Evolutionary conservation across 2,113 vertebrate genomes (phyloP).

Genomic region (Astur gentilis): DNA sequence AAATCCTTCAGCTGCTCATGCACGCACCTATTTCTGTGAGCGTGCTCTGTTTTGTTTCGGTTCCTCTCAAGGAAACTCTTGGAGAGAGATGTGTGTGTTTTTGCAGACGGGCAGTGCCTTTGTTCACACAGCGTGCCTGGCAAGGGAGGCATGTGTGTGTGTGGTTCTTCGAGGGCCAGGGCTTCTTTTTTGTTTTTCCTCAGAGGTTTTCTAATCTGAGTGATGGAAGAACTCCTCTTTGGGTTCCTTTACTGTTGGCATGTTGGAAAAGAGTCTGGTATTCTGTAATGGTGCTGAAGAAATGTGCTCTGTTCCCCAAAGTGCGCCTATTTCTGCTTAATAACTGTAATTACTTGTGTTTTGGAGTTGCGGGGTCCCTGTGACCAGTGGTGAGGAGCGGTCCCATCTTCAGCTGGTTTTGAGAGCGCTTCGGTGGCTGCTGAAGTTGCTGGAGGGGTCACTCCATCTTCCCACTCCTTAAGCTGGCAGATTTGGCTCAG

Average conservation of each 20-base stretch:
- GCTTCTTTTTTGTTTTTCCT: not conserved
- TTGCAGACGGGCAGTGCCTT: not conserved
- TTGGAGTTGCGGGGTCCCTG: not conserved
- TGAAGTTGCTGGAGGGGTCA: not conserved
- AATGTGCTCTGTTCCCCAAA: not conserved
- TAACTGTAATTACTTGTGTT: not conserved
- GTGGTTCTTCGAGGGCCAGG: not conserved
- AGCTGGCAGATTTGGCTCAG: not conserved
- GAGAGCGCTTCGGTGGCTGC: fast-evolving
- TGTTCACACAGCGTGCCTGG: not conserved
- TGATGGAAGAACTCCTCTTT: slow-evolving; percentile 23
- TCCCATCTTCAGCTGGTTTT: not conserved
- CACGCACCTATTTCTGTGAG: fast-evolving
- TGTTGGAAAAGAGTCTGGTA: not conserved
- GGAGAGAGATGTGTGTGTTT: not conserved
- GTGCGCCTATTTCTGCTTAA: not conserved
- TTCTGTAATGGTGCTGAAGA: not conserved
- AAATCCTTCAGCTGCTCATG: not conserved
- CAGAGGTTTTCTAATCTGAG: slow-evolving; percentile 15
- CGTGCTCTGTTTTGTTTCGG: not conserved
- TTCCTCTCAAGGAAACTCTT: not conserved
- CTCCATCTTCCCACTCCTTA: not conserved
- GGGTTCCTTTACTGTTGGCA: not conserved
- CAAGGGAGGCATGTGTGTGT: not conserved
- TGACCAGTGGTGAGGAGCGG: fast-evolving